Evolutionary conservation across 2,113 vertebrate species (phyloP).

Genomic region (Oreamnos americanus): DNA sequence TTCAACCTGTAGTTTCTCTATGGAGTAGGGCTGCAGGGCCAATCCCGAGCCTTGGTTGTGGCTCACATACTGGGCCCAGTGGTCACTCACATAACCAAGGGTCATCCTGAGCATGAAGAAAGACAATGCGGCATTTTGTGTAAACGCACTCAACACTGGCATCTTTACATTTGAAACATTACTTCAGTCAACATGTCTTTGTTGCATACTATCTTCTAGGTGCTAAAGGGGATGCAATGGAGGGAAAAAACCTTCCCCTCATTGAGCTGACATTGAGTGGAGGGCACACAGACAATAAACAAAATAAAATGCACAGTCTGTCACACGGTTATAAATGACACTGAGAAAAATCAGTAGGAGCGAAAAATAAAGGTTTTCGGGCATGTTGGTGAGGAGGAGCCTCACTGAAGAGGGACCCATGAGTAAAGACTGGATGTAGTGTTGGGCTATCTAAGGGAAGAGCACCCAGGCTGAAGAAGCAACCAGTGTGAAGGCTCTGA

Average conservation of each 20-base stretch:
- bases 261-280: not conserved
- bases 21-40: conserved; percentile 83
- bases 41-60: conserved; percentile 71
- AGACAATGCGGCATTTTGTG: not conserved
- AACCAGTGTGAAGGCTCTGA: not conserved
- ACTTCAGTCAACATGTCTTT: not conserved
- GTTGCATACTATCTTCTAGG: not conserved
- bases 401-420: not conserved
- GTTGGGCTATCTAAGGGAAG: not conserved
- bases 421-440: not conserved
- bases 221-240: not conserved
- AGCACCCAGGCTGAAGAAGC: not conserved
- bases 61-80: conserved; percentile 93
- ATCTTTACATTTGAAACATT: not conserved
- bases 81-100: conserved; percentile 94
- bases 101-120: conserved; percentile 85
- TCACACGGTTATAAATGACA: not conserved
- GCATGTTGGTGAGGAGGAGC: not conserved
- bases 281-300: not conserved
- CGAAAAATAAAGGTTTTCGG: not conserved
- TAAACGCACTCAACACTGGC: not conserved
- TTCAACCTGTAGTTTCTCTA: conserved; percentile 94
- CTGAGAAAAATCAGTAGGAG: not conserved
- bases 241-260: not conserved
- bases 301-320: not conserved